Evolutionary conservation across 2,113 vertebrate species (phyloP).

Genomic region (Sebastes schlegelii): DNA sequence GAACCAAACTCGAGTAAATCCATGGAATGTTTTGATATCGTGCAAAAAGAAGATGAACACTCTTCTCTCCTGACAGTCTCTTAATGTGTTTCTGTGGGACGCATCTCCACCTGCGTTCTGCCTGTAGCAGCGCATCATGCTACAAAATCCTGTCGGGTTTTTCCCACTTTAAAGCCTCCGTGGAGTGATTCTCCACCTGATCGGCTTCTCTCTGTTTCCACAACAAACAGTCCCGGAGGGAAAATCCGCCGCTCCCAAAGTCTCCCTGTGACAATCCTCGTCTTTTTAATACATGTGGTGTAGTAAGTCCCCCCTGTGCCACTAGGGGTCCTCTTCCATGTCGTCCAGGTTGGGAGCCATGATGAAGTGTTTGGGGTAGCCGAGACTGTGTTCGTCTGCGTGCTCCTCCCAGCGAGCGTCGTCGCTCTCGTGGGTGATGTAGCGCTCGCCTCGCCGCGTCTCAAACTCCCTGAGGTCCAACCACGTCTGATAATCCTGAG

Average conservation of each 20-base stretch:
- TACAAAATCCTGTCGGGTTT: conserved; percentile 33
- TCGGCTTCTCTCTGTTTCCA: conserved; percentile 59
- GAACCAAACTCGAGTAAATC: conserved; percentile 42
- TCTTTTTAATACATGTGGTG: conserved; percentile 30
- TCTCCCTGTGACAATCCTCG: conserved; percentile 44
- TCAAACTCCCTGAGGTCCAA: conserved; percentile 98
- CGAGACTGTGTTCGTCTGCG: conserved; percentile 89
- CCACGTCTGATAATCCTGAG: conserved; percentile 98
- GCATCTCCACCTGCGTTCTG: conserved; percentile 38
- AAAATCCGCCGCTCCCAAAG: conserved; percentile 55
- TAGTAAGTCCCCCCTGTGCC: conserved; percentile 12
- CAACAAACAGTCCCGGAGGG: conserved; percentile 63
- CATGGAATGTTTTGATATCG: conserved; percentile 69
- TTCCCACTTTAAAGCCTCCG: conserved; percentile 43
- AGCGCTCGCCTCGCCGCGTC: conserved; percentile 95
- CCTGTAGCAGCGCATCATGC: conserved; percentile 39
- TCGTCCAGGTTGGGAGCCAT: conserved; percentile 98
- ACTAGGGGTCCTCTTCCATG: conserved; percentile 98
- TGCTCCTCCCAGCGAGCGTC: conserved; percentile 97
- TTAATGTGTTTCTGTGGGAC: conserved; percentile 44
- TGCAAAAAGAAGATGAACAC: conserved; percentile 43
- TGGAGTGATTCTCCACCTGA: conserved; percentile 33
- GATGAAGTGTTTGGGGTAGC: conserved; percentile 96
- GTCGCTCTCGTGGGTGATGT: conserved; percentile 97
- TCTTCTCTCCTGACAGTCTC: conserved; percentile 50